Conservation (phyloP, 2,888 invertebrate genomes). For the Philereme vetulata region DNA sequence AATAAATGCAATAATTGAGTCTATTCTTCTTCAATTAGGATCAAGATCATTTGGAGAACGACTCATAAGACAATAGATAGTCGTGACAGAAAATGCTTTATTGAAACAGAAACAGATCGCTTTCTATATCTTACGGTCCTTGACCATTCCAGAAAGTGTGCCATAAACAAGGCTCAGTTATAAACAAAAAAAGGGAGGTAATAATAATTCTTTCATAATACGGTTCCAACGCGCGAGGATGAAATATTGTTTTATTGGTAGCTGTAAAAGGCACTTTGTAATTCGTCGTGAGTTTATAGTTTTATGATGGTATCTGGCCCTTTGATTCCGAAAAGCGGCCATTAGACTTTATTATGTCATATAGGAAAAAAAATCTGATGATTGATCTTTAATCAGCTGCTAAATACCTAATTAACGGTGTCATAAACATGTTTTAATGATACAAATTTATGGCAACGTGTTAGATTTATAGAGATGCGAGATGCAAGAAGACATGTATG, state of each 20-base stretch:
- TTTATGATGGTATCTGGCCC: conserved; percentile 69
- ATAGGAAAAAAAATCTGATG: conserved; percentile 49
- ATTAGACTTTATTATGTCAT: conserved; percentile 61
- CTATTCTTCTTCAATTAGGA: conserved; percentile 57
- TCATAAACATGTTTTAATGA: conserved; percentile 47
- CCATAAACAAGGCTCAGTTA: conserved; percentile 64
- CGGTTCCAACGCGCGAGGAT: conserved; percentile 63
- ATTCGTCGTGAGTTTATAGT: conserved; percentile 73
- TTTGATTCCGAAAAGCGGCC: conserved; percentile 58
- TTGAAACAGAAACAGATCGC: conserved; percentile 61
- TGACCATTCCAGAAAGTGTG: conserved; percentile 69
- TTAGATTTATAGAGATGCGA: conserved; percentile 33
- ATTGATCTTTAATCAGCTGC: conserved; percentile 65
- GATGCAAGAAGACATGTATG: conserved; percentile 20
- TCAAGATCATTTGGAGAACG: conserved; percentile 67
- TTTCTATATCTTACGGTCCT: conserved; percentile 69
- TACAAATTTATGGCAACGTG: conserved; percentile 38
- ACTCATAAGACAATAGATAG: conserved; percentile 58
- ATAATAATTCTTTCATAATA: conserved; percentile 48
- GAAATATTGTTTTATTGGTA: conserved; percentile 76
- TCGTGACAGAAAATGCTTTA: conserved; percentile 70
- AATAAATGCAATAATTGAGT: conserved; percentile 27
- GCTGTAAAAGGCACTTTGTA: conserved; percentile 73
- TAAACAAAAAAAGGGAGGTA: conserved; percentile 52
- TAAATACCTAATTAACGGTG: conserved; percentile 55